These are phyloP conservation scores for Dasyprocta punctata DNA, from an alignment of 2,113 vertebrate genomes.

Conservation along the genomic window DNA sequence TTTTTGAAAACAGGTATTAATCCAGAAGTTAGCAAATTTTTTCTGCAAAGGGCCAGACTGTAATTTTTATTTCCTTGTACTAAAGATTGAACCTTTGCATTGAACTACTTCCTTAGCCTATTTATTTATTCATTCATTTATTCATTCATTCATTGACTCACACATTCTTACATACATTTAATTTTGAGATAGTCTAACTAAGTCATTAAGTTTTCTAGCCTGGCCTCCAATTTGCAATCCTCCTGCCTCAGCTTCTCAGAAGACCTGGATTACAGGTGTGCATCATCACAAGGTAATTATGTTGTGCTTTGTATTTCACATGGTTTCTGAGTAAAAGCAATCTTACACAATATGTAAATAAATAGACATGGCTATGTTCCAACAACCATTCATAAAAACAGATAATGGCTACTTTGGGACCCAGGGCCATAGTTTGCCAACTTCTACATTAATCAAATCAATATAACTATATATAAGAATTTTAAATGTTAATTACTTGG, in stretches of 20 bases:
- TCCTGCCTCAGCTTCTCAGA: no score
- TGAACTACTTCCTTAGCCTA: background rate
- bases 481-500: constrained; percentile 25
- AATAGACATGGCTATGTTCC: background rate
- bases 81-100: background rate
- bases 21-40: background rate
- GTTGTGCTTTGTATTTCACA: background rate
- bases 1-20: constrained; percentile 19
- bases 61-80: background rate
- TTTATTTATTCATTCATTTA: background rate
- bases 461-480: background rate
- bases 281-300: background rate
- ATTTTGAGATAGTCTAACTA: background rate
- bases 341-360: background rate
- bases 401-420: background rate
- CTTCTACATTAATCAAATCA: constrained; percentile 5
- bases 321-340: background rate
- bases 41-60: background rate
- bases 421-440: background rate
- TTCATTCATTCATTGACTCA: background rate
- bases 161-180: background rate
- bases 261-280: background rate
- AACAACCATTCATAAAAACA: constrained; percentile 51
- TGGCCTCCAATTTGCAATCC: background rate
- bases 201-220: background rate